These are phyloP conservation scores for Pionites leucogaster DNA, from an alignment of 2,113 vertebrate genomes.

Conservation along the genomic window DNA sequence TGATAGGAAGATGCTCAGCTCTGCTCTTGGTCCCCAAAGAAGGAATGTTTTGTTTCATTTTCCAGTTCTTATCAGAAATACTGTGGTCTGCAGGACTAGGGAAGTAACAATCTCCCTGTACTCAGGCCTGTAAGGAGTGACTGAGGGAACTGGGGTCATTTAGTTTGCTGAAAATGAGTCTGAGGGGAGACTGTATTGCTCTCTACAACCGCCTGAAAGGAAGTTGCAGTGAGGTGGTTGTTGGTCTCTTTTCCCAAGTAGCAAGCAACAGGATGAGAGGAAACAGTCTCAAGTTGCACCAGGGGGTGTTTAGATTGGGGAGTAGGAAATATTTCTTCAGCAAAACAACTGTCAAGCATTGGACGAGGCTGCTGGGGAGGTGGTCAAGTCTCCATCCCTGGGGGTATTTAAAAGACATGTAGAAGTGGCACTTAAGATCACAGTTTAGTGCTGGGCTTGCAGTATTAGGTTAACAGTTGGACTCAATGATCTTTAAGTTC, in stretches of 20 bases:
- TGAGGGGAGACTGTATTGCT: rapidly evolving
- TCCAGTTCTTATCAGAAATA: rapidly evolving
- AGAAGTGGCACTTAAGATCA: not conserved
- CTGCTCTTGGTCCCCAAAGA: not conserved
- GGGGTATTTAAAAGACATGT: rapidly evolving
- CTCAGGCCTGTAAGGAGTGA: rapidly evolving
- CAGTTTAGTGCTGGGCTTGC: not conserved
- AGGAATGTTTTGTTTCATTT: not conserved
- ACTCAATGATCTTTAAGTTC: not conserved
- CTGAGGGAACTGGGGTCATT: not conserved
- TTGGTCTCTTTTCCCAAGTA: not conserved
- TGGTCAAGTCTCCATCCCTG: too few relatives aligned
- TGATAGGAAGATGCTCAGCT: not conserved
- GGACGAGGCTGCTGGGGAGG: not conserved
- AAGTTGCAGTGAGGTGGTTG: rapidly evolving
- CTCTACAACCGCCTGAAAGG: not conserved
- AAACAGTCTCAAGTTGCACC: not conserved
- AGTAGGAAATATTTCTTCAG: not conserved
- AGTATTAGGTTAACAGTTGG: not conserved
- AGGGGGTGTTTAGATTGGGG: not conserved
- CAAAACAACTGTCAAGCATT: not conserved
- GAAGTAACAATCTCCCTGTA: rapidly evolving
- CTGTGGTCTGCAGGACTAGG: not conserved
- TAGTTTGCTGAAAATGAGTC: not conserved
- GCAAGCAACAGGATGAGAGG: rapidly evolving